Percentiles rank a stretch among this genome's conserved stretches.
phyloP scores from a whole-genome alignment of 2,888 invertebrate genomes.

The Cartodere bifasciata region DNA sequence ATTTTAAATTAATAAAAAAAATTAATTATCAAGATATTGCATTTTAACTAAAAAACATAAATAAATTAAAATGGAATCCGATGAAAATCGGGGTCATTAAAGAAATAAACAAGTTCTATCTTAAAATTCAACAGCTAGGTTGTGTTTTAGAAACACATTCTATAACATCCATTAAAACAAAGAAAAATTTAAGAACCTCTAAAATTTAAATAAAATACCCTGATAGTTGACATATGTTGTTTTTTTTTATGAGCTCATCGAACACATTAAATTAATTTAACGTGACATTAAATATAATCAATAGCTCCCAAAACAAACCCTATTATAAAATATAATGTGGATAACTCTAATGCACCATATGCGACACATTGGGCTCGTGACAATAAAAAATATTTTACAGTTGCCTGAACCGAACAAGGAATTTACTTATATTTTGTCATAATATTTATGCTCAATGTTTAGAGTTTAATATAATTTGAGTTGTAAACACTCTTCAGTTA shows the following conservation, averaged over 20 bases:
- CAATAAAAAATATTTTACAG: constrained; percentile 1
- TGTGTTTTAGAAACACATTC: no score
- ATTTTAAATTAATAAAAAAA: no score
- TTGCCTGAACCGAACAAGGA: constrained; percentile 1
- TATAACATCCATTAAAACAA: no score
- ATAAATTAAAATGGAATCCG: no score
- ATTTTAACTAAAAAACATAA: no score
- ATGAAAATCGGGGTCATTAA: no score
- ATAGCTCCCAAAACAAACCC: constrained; percentile 13
- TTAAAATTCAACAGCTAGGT: no score
- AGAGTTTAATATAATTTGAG: not conserved
- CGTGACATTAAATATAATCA: constrained; percentile 27
- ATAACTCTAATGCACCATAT: not conserved
- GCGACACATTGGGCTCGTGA: constrained; percentile 2
- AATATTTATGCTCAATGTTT: constrained; percentile 1
- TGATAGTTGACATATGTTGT: constrained; percentile 12
- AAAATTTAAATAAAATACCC: not conserved
- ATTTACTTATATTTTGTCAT: constrained; percentile 1
- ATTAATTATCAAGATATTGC: no score
- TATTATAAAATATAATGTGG: constrained; percentile 2
- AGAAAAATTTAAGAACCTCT: constrained; percentile 1
- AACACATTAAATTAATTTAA: constrained; percentile 25
- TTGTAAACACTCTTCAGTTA: not conserved
- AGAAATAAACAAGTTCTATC: no score
- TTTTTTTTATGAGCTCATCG: constrained; percentile 15